These are phyloP conservation scores for Cossypha caffra DNA, from an alignment of 2,797 vertebrate genomes.

Conservation along the genomic window DNA sequence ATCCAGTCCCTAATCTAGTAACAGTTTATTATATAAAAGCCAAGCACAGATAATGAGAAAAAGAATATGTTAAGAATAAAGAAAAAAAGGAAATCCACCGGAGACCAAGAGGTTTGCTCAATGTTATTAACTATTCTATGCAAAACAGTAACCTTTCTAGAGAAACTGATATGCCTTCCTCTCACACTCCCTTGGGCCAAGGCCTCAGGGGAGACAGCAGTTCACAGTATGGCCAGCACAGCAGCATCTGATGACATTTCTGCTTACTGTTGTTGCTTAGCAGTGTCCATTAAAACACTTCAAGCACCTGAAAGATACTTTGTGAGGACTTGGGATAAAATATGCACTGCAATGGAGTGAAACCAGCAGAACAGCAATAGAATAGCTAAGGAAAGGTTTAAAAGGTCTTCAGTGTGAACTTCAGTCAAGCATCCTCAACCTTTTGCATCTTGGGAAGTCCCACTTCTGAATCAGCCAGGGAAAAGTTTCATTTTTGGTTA, in stretches of 20 bases:
- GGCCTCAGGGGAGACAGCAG: neutral
- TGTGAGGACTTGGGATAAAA: neutral
- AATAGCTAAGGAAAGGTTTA: neutral
- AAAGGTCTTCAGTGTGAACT: neutral
- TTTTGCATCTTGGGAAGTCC: neutral
- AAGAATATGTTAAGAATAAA: constrained; percentile 3
- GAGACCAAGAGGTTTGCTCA: constrained; percentile 23
- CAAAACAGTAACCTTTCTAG: constrained; percentile 15
- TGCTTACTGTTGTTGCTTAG: neutral
- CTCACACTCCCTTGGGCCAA: neutral
- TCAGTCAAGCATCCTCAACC: neutral
- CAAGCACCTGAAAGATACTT: neutral
- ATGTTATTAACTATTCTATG: neutral
- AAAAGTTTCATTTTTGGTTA: neutral
- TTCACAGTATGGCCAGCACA: neutral
- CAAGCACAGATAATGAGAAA: constrained; percentile 44
- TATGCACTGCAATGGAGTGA: neutral
- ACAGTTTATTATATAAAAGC: constrained; percentile 30
- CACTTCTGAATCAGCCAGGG: neutral
- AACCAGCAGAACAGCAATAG: neutral
- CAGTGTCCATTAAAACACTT: neutral
- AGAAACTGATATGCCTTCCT: constrained; percentile 19
- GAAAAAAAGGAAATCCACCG: constrained; percentile 9
- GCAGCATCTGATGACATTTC: neutral
- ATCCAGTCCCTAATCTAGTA: constrained; percentile 26